Evolutionary conservation across 2,797 vertebrate genomes (phyloP).

Genomic region (Pogonophryne albipinna): DNA sequence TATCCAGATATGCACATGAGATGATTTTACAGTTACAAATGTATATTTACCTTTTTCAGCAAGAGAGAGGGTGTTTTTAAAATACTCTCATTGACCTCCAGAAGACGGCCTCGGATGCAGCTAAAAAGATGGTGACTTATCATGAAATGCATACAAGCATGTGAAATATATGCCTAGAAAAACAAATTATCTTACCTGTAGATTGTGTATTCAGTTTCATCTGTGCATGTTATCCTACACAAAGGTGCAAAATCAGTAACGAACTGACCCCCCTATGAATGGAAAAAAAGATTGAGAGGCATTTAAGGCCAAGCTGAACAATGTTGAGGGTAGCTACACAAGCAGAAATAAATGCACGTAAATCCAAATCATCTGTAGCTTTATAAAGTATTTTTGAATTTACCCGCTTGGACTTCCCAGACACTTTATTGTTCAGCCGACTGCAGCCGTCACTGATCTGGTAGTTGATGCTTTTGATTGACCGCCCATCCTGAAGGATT

Average conservation of each 20-base stretch:
- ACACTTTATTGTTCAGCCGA: conserved; percentile 96
- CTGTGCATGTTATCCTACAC: conserved; percentile 93
- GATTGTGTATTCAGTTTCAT: conserved; percentile 94
- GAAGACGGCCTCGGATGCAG: conserved; percentile 94
- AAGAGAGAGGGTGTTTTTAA: conserved; percentile 89
- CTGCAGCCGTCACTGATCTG: conserved; percentile 97
- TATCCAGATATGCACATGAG: background rate
- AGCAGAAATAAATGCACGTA: background rate
- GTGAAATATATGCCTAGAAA: background rate
- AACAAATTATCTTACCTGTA: conserved; percentile 87
- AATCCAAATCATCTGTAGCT: background rate
- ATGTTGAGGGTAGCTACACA: background rate
- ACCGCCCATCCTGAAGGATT: conserved; percentile 90
- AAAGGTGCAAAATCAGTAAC: conserved; percentile 96
- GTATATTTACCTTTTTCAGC: conserved; percentile 90
- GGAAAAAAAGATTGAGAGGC: background rate
- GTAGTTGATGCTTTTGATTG: conserved; percentile 91
- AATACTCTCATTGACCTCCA: conserved; percentile 97
- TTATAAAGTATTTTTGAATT: background rate
- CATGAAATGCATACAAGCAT: background rate
- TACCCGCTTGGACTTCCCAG: conserved; percentile 98
- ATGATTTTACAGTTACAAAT: background rate
- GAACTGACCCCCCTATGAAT: conserved; percentile 93
- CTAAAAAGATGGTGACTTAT: conserved; percentile 72
- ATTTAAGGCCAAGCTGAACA: background rate